These are phyloP conservation scores for Trichonephila clavipes DNA, from an alignment of 1,140 invertebrate species.

Conservation along the genomic window DNA sequence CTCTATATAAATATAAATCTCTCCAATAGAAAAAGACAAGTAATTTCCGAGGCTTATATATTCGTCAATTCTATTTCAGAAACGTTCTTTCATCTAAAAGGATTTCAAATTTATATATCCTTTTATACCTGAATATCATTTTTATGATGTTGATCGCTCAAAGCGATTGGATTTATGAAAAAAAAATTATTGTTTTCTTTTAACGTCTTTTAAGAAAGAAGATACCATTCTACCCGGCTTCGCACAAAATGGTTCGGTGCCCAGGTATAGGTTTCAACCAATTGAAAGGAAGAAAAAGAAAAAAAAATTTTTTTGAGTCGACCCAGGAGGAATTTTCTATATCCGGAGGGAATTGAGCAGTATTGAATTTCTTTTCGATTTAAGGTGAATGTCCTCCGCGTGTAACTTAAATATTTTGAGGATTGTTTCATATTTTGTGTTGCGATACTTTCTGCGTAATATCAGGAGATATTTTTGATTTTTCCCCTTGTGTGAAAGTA, in stretches of 20 bases:
- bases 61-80: not conserved
- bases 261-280: not conserved
- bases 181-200: not conserved
- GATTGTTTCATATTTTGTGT: not conserved
- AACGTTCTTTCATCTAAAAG: not conserved
- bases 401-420: not conserved
- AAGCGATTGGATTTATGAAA: slow-evolving; percentile 32
- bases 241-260: not conserved
- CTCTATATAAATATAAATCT: no score
- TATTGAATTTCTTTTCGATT: slow-evolving; percentile 51
- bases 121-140: slow-evolving; percentile 29
- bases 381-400: slow-evolving; percentile 10
- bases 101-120: slow-evolving; percentile 37
- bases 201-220: not conserved
- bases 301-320: not conserved
- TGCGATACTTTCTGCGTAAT: not conserved
- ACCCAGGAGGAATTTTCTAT: not conserved
- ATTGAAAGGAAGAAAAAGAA: not conserved
- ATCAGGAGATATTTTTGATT: not conserved
- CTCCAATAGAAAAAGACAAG: no score
- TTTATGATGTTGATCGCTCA: slow-evolving; percentile 8
- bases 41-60: not conserved
- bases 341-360: not conserved
- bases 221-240: not conserved
- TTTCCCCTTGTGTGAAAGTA: no score